phyloP scores from a whole-genome alignment of 2,113 vertebrate species.

The Symphodus melops region DNA sequence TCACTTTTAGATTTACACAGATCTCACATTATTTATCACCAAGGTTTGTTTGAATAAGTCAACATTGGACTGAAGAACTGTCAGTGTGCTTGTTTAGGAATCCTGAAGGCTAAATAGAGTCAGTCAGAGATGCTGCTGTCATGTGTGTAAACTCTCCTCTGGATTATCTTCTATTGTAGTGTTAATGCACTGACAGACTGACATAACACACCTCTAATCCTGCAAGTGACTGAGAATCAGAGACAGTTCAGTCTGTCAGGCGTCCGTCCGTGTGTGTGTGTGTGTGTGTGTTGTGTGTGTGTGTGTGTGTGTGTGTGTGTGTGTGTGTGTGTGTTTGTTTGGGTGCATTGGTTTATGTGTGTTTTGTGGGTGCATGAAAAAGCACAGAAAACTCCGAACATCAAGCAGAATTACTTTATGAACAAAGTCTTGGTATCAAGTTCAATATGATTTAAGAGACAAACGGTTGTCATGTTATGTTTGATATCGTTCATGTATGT shows the following conservation, averaged over 20 bases:
- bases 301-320: slow-evolving; percentile 11
- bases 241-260: slow-evolving; percentile 31
- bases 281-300: slow-evolving; percentile 15
- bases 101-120: slow-evolving; percentile 38
- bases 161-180: slow-evolving; percentile 63
- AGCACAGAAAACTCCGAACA: neutral
- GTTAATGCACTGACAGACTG: slow-evolving; percentile 51
- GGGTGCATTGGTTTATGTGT: neutral
- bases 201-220: slow-evolving; percentile 50
- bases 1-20: neutral
- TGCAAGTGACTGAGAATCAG: slow-evolving; percentile 29
- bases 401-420: neutral
- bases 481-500: neutral
- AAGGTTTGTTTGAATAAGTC: neutral
- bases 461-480: too few species aligned
- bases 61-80: neutral
- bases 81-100: slow-evolving; percentile 25
- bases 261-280: slow-evolving; percentile 6
- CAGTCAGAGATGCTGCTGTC: slow-evolving; percentile 31
- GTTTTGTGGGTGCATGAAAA: neutral
- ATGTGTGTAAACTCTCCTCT: slow-evolving; percentile 61
- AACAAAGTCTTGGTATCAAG: too few species aligned
- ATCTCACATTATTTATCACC: neutral
- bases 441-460: too few species aligned
- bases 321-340: slow-evolving; percentile 15